These are phyloP conservation scores for Erpobdella octoculata DNA, from an alignment of 2,888 invertebrate genomes.

Conservation along the genomic window DNA sequence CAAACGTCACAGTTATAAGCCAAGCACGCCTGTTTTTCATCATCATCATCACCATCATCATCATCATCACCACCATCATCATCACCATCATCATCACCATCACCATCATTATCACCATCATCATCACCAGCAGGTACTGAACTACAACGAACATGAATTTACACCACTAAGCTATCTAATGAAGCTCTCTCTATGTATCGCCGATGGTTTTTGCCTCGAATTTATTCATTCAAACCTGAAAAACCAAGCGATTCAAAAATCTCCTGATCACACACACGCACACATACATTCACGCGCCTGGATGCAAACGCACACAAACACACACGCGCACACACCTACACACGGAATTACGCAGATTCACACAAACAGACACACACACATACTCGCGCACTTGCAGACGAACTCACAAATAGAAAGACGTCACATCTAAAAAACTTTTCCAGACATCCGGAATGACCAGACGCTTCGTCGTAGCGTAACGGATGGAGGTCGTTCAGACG, in stretches of 20 bases:
- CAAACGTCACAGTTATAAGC: not conserved
- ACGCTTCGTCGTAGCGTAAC: too few relatives aligned
- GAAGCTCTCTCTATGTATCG: too few relatives aligned
- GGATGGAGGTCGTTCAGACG: too few relatives aligned
- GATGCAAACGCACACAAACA: not conserved
- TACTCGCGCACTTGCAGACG: not conserved
- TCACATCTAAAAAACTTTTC: too few relatives aligned
- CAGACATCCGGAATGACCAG: too few relatives aligned
- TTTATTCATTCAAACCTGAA: too few relatives aligned
- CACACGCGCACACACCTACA: not conserved
- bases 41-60: conserved; percentile 27
- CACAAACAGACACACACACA: not conserved
- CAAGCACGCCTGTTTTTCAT: not conserved
- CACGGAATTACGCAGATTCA: not conserved
- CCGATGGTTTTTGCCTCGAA: too few relatives aligned
- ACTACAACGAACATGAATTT: too few relatives aligned
- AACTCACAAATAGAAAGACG: too few relatives aligned
- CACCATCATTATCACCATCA: conserved; percentile 20
- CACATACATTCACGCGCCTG: not conserved
- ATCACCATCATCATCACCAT: conserved; percentile 28
- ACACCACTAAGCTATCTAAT: too few relatives aligned
- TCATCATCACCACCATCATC: conserved; percentile 28
- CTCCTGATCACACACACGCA: not conserved
- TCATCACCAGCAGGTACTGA: too few relatives aligned
- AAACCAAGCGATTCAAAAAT: too few relatives aligned